Percentiles rank a stretch among this genome's conserved stretches.
phyloP scores from a whole-genome alignment of 2,113 vertebrate genomes.

The Amblyopsis rosae region DNA sequence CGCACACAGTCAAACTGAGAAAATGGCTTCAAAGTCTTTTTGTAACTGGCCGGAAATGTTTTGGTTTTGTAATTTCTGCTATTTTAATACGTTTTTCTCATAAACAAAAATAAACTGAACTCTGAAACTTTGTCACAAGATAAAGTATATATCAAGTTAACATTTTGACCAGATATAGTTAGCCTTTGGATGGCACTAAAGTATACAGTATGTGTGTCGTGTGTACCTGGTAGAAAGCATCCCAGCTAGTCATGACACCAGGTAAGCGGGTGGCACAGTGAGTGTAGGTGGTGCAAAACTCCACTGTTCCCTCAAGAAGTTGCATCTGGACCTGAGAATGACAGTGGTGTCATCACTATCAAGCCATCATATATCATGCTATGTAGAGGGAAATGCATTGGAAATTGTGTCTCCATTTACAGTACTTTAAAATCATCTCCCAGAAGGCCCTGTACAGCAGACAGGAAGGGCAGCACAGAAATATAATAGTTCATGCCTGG shows the following conservation, averaged over 20 bases:
- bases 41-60: too few relatives aligned
- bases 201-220: too few relatives aligned
- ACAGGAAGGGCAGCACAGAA: conserved; percentile 69
- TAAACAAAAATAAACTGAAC: too few relatives aligned
- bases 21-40: too few relatives aligned
- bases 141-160: too few relatives aligned
- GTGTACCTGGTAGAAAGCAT: conserved; percentile 65
- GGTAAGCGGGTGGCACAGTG: conserved; percentile 53
- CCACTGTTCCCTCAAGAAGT: conserved; percentile 41
- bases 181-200: too few relatives aligned
- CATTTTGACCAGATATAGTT: too few relatives aligned
- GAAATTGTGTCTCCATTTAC: not conserved
- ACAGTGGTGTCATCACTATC: not conserved
- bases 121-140: too few relatives aligned
- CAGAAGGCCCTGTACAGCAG: conserved; percentile 62
- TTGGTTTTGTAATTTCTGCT: too few relatives aligned
- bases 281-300: conserved; percentile 59
- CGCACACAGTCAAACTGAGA: too few relatives aligned
- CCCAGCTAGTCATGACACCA: conserved; percentile 68
- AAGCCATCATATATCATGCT: not conserved
- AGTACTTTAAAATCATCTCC: conserved; percentile 47
- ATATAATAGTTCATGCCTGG: conserved; percentile 70
- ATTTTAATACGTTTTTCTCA: too few relatives aligned
- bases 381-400: too few relatives aligned
- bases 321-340: conserved; percentile 56